Percentiles rank a stretch among this genome's conserved stretches.
Evolutionary conservation across 2,797 vertebrate genomes (phyloP).

Genomic region (Sebastes umbrosus): DNA sequence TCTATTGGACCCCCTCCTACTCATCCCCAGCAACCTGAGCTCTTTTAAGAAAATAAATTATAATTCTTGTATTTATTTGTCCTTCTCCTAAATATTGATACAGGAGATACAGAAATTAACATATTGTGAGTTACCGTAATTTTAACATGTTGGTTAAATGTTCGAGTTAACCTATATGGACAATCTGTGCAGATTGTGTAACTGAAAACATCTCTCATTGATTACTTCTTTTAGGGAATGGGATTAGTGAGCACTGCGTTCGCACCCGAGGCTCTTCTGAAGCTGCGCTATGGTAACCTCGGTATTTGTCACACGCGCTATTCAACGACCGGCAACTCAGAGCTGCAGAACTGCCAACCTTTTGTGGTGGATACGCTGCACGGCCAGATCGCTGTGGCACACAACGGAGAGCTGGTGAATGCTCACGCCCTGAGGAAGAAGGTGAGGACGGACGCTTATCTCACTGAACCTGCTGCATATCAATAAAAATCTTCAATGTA

Average conservation of each 20-base stretch:
- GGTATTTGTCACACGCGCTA: conserved; percentile 98
- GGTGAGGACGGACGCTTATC: conserved; percentile 68
- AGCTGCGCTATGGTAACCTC: conserved; percentile 92
- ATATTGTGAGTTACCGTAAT: background rate
- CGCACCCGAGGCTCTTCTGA: conserved; percentile 90
- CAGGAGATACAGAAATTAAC: background rate
- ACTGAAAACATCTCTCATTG: background rate
- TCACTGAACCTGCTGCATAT: background rate
- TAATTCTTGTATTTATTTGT: background rate
- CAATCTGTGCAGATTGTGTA: background rate
- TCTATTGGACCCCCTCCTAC: no score
- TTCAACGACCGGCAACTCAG: conserved; percentile 94
- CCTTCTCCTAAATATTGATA: background rate
- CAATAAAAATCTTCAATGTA: background rate
- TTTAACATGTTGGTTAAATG: background rate
- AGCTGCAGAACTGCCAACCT: conserved; percentile 98
- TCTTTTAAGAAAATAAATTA: no score
- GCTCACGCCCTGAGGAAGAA: conserved; percentile 89
- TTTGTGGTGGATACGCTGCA: conserved; percentile 98
- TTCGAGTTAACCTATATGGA: no score
- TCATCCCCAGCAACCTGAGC: no score
- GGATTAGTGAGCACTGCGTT: conserved; percentile 94
- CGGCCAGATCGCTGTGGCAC: conserved; percentile 96
- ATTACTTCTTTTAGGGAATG: conserved; percentile 87
- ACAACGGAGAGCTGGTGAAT: conserved; percentile 96